These are phyloP conservation scores for Hyperopisus bebe DNA, from an alignment of 2,113 vertebrate species.

Conservation along the genomic window DNA sequence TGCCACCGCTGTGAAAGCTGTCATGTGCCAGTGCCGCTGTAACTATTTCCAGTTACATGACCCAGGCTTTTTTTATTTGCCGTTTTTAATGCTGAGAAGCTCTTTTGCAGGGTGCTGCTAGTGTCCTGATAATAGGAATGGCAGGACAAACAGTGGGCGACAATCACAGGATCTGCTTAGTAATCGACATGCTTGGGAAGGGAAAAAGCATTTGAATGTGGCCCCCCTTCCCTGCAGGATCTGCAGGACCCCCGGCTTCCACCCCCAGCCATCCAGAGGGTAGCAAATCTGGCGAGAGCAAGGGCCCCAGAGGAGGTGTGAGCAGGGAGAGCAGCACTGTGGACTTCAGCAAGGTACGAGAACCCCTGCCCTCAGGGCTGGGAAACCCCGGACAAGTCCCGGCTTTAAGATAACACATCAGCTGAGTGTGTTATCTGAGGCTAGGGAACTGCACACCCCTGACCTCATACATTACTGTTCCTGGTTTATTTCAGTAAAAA, in stretches of 20 bases:
- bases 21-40: not conserved
- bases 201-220: not conserved
- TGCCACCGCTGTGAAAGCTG: not conserved
- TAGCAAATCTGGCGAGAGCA: conserved; percentile 70
- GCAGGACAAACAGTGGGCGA: not conserved
- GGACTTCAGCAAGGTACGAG: conserved; percentile 89
- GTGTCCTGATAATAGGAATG: not conserved
- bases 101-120: not conserved
- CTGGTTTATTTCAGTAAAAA: not conserved
- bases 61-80: not conserved
- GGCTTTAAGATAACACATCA: not conserved
- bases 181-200: not conserved
- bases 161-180: not conserved
- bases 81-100: not conserved
- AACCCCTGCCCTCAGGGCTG: conserved; percentile 43
- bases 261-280: conserved; percentile 76
- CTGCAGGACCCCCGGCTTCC: conserved; percentile 76
- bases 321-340: conserved; percentile 92
- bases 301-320: conserved; percentile 71
- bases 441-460: not conserved
- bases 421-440: too few species aligned
- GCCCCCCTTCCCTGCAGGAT: conserved; percentile 55
- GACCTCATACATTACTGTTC: not conserved
- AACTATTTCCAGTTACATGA: not conserved
- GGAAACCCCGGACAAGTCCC: conserved; percentile 27